These are phyloP conservation scores for Simalia tracyae DNA, from an alignment of 2,797 vertebrate genomes.

Conservation along the genomic window DNA sequence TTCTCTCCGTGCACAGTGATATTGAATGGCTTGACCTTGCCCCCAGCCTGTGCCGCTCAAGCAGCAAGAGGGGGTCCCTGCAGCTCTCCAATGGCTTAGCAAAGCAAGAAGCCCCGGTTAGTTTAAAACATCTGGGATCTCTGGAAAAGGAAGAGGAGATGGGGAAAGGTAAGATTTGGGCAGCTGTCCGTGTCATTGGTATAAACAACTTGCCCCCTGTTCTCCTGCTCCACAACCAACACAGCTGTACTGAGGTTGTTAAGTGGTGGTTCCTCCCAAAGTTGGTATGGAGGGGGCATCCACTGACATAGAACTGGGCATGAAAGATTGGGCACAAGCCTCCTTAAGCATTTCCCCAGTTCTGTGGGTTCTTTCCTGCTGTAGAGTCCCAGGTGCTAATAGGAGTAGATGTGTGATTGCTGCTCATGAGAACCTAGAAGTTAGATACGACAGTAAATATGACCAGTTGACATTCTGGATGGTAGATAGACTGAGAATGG, in stretches of 20 bases:
- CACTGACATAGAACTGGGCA: no score
- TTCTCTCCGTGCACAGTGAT: slow-evolving; percentile 80
- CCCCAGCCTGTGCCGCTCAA: not conserved
- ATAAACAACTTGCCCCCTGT: not conserved
- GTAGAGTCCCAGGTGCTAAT: no score
- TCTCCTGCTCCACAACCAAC: not conserved
- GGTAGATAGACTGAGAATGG: not conserved
- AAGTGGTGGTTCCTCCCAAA: no score
- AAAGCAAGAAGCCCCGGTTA: no score
- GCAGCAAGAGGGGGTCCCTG: not conserved
- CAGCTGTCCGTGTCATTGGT: rapidly evolving
- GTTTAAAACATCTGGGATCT: not conserved
- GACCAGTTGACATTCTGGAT: not conserved
- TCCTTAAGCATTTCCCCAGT: no score
- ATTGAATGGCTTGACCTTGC: slow-evolving; percentile 71
- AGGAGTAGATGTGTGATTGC: no score
- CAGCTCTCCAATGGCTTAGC: not conserved
- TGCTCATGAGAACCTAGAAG: no score
- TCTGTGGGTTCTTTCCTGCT: no score
- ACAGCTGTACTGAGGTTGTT: no score
- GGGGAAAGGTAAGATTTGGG: not conserved
- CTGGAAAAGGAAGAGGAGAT: not conserved
- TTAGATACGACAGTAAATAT: not conserved
- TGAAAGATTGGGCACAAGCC: no score
- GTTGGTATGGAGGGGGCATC: no score